Evolutionary conservation across 2,888 invertebrate species (phyloP).

Genomic region (Euclidia mi): DNA sequence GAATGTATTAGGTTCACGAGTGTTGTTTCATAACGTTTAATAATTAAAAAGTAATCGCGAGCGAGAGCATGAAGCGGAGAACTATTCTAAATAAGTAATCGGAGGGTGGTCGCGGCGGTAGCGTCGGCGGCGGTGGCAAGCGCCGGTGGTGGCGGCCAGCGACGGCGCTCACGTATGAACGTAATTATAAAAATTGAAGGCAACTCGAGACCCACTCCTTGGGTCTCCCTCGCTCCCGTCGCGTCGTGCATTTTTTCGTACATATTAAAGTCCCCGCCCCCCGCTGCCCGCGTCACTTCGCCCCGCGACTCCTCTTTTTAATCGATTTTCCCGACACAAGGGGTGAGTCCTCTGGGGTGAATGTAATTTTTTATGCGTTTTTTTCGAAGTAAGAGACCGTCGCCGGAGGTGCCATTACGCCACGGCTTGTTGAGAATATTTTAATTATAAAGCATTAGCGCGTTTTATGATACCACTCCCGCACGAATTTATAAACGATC

Average conservation of each 20-base stretch:
- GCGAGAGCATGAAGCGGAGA: conserved; percentile 65
- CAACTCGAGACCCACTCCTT: conserved; percentile 82
- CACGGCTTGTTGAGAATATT: conserved; percentile 91
- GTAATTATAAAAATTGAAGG: conserved; percentile 90
- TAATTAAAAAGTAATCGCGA: conserved; percentile 73
- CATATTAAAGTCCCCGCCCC: conserved; percentile 87
- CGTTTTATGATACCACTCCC: conserved; percentile 90
- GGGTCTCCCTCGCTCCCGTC: conserved; percentile 84
- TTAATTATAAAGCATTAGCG: conserved; percentile 91
- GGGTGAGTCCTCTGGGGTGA: conserved; percentile 90
- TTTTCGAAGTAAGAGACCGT: conserved; percentile 86
- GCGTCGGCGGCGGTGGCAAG: conserved; percentile 59
- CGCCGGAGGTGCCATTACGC: conserved; percentile 90
- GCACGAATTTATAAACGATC: conserved; percentile 88
- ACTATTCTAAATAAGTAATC: conserved; percentile 82
- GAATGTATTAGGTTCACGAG: conserved; percentile 34
- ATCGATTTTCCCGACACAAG: conserved; percentile 90
- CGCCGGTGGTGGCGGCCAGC: conserved; percentile 60
- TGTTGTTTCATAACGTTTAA: conserved; percentile 53
- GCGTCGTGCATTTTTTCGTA: conserved; percentile 90
- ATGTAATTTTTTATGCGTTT: conserved; percentile 91
- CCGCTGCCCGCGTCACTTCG: conserved; percentile 74
- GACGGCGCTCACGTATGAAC: conserved; percentile 90
- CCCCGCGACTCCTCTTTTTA: conserved; percentile 90
- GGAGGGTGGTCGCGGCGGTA: conserved; percentile 56